Evolutionary conservation across 1,140 invertebrate species (phyloP), one percentile per base, ranked within the genome.

Genomic region (Psix sp.): DNA sequence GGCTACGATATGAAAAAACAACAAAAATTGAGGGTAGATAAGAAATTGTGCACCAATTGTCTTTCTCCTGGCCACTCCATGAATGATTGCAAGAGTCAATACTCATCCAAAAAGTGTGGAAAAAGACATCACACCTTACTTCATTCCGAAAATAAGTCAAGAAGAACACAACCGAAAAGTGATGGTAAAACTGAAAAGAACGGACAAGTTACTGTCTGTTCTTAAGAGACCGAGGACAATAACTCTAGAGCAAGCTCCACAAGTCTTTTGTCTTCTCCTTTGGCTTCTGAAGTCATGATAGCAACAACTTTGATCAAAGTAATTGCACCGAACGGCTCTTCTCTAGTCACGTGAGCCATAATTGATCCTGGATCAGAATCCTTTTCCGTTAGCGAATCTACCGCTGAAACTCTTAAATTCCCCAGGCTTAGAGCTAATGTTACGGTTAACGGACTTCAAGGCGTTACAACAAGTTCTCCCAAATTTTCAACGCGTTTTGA

Each of bases 141-240:
- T 1, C 35, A 38, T 16, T 14, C 4, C 21, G 43, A 29, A 10
- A 21, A 20, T 18, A 26, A 7, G 21, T 24, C 21, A 4, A n/a
- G 43, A 46, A 46, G 35, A 15, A n/a, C n/a, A n/a, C n/a, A n/a
- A n/a, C n/a, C 11, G 15, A 38, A 16, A 16, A 38, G 35, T 38
- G n/a, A 14, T 38, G 3, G n/a, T 3, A 33, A 33, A 11, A 33
- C 5, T 6, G 4, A 33, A 6, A 33, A 33, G 5, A 33, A 24
- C 21, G 7, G n/a, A 24, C 21, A 24, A 24, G 7, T 24, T 7
- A 24, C 3, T n/a, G n/a, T n/a, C n/a, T n/a, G n/a, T n/a, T n/a
- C n/a, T 9, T 4, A 33, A 10, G 29, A 7, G 29, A 33, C 2
- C 29, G 10, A 33, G 5, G 29, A 7, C 21, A 24, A 24, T n/a